These are phyloP conservation scores for Dryomyza anilis DNA, from an alignment of 2,888 invertebrate genomes.

Conservation along the genomic window DNA sequence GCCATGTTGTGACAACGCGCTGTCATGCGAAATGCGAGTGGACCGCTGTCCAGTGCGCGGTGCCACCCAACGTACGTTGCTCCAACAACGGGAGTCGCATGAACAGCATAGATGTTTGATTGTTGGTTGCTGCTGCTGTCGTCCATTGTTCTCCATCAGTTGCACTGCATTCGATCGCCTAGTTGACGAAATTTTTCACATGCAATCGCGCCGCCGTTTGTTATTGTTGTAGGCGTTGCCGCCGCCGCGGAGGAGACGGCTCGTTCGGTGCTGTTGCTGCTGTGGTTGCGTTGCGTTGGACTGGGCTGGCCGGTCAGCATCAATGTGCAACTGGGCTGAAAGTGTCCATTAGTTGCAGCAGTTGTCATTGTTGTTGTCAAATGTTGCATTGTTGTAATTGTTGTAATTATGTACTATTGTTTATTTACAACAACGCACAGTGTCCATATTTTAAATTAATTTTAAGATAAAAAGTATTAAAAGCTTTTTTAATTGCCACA, in stretches of 20 bases:
- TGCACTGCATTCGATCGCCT: not conserved
- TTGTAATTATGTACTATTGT: not conserved
- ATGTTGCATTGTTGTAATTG: not conserved
- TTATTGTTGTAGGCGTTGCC: too few species aligned
- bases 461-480: too few species aligned
- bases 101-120: not conserved
- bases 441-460: not conserved
- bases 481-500: too few species aligned
- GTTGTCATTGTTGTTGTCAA: not conserved
- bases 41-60: not conserved
- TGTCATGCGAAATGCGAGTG: constrained; percentile 18
- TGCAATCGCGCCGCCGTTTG: too few species aligned
- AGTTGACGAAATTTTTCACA: constrained; percentile 3
- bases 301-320: constrained; percentile 4
- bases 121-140: not conserved
- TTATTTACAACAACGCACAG: not conserved
- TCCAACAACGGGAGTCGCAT: too few species aligned
- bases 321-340: constrained; percentile 19
- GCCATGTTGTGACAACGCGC: constrained; percentile 21
- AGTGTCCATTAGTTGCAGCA: constrained; percentile 20
- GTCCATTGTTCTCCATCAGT: constrained; percentile 3
- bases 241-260: too few species aligned
- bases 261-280: not conserved
- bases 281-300: not conserved
- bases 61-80: not conserved